Evolutionary conservation across 2,113 vertebrate species (phyloP).

Genomic region (Gymnorhina tibicen): DNA sequence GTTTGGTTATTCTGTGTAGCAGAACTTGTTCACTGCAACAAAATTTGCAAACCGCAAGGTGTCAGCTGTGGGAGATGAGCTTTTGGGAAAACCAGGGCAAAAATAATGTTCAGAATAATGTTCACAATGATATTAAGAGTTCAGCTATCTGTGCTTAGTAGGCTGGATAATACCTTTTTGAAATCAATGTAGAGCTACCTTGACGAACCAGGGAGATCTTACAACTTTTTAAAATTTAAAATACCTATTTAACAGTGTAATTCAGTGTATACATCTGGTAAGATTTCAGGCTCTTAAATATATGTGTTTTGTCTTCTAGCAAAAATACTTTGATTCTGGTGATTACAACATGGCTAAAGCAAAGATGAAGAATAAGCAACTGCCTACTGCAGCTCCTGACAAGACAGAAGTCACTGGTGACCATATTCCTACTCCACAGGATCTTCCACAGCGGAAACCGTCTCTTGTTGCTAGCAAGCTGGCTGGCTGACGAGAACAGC

Average conservation of each 20-base stretch:
- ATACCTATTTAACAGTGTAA: background rate
- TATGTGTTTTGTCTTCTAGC: conserved; percentile 74
- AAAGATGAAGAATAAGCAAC: conserved; percentile 97
- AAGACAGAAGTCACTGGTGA: conserved; percentile 97
- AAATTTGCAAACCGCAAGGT: background rate
- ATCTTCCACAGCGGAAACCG: conserved; percentile 98
- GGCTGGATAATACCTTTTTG: background rate
- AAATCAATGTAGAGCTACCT: background rate
- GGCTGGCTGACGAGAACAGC: conserved; percentile 85
- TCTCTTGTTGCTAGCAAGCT: conserved; percentile 98
- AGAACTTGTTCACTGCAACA: background rate
- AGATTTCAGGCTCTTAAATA: background rate
- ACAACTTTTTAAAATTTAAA: background rate
- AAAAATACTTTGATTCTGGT: conserved; percentile 99
- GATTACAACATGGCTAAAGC: conserved; percentile 99
- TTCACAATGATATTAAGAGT: background rate
- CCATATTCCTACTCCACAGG: conserved; percentile 98
- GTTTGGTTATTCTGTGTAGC: background rate
- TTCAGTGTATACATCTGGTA: background rate
- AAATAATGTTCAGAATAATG: background rate
- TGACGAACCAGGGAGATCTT: background rate
- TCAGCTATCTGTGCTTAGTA: background rate
- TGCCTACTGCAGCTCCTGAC: conserved; percentile 89
- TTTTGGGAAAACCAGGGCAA: background rate
- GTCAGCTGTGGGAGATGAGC: background rate